Percentiles rank a stretch among this genome's conserved stretches.
These are phyloP conservation scores for Columbina picui DNA, from an alignment of 2,113 vertebrate species.

Conservation along the genomic window DNA sequence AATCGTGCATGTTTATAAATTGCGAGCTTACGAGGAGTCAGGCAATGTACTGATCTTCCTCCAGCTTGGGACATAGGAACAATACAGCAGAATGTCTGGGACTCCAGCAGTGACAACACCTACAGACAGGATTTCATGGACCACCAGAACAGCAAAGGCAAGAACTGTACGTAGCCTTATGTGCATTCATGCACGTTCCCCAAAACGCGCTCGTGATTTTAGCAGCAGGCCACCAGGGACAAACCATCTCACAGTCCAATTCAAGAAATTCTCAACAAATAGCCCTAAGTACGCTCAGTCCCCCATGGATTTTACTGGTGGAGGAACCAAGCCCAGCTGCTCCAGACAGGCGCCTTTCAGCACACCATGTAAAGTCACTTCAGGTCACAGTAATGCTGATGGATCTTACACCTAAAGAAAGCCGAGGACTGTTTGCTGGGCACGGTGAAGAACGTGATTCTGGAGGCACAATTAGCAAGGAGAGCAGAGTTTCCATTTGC, in stretches of 20 bases:
- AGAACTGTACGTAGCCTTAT: rapidly evolving
- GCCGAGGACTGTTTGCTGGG: too few species aligned
- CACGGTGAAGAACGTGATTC: background rate
- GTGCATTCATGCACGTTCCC: background rate
- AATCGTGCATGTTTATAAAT: background rate
- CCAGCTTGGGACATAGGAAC: rapidly evolving
- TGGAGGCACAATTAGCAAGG: background rate
- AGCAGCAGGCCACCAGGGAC: background rate
- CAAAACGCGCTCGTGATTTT: rapidly evolving
- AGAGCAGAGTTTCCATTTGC: background rate
- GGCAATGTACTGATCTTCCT: background rate
- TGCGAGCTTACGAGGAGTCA: background rate
- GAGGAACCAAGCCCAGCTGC: background rate
- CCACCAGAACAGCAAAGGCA: rapidly evolving
- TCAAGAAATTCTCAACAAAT: background rate
- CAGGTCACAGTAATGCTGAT: background rate
- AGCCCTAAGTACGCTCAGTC: background rate
- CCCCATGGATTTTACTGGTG: background rate
- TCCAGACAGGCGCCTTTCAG: background rate
- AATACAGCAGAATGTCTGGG: rapidly evolving
- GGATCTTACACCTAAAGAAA: background rate
- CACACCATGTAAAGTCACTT: too few species aligned
- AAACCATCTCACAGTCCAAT: background rate
- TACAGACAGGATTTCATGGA: background rate
- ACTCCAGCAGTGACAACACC: rapidly evolving